Base-by-base conservation (phyloP, 1,140 invertebrate genomes). In the Calycopis cecrops region DNA sequence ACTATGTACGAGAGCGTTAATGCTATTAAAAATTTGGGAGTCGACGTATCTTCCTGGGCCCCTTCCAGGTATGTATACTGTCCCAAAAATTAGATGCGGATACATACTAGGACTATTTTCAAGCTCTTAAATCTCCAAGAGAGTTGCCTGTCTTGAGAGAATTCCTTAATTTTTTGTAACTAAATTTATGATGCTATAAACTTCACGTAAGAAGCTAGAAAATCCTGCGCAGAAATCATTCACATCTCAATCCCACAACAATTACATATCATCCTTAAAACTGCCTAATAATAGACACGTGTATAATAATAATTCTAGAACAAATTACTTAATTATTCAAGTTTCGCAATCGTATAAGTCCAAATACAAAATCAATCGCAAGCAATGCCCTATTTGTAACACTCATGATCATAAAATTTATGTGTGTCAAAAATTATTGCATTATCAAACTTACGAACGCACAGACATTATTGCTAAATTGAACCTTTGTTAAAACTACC, bases 11-110 rank as follows among this genome's bases (percentile, higher is more conserved):
- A 61, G 53, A 38, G 38, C 9, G 16, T 61, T 9, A 56, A 53
- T 17, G 49, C 40, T 4, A 57, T 52, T 10, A n/a, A n/a, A n/a
- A n/a, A n/a, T n/a, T n/a, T n/a, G n/a, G n/a, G n/a, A n/a, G n/a
- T n/a, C n/a, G n/a, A 61, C 14, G 35, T 47, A n/a, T 16, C n/a
- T 35, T 34, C 55, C 3, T 62, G 60, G 59, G 57, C 18, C 59
- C 59, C 9, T 37, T 60, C 28, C 34, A 55, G 2, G 38, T 61
- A 11, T 14, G 53, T 53, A 48, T 56, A 21, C 14, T 56, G 1
- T 17, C 17, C 35, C 54, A 56, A 55, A 60, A 60, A 55, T 35
- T 60, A 17, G 59, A 60, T 35, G n/a, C 48, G 8, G 59, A 60
- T n/a, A 55, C 48, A 28, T 42, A 56, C 42, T 47, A 55, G 9